Evolutionary conservation across 2,888 invertebrate genomes (phyloP), one percentile per base, ranked within the genome.

Genomic region (Nebria brevicollis): DNA sequence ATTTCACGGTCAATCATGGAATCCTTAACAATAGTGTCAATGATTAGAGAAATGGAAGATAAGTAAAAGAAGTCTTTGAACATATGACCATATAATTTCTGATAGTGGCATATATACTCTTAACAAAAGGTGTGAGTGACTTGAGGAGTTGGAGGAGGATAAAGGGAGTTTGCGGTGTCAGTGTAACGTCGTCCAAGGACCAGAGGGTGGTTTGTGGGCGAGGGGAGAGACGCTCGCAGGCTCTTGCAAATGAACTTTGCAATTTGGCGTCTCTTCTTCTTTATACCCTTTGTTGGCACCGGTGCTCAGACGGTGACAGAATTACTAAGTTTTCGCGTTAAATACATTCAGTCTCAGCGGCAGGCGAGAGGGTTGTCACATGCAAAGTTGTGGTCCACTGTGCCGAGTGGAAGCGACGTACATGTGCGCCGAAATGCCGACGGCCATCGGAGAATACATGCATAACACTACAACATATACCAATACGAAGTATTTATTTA

Each of bases 261-360:
- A 86, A 86, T 86, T 86, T 86, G 85, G 85, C 83, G 82, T 85
- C 85, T 84, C 86, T 86, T 86, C 86, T 86, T 86, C 86, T 86
- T 85, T 85, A 83, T 83, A 84, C 84, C 85, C 85, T 85, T 85
- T 85, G 85, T 85, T 84, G 83, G 82, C 65, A 68, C 34, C 78
- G 73, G 34, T 77, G 75, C 82, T 86, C 83, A 86, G 86, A 86
- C 84, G 85, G 86, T 86, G 86, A 85, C 43, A 41, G 64, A 54
- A 72, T 72, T 64, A 77, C 42, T 25, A 70, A 72, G 73, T 76
- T 65, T 75, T 70, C 79, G 74, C 66, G 75, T 81, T 74, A 80
- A 26, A 43, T 82, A 82, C 82, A 79, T 8, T 72, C 41, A 75
- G 66, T 78, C 72, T 74, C 76, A 72, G 76, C 20, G 77, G 79